phyloP scores from a whole-genome alignment of 2,888 invertebrate species.

The Corythucha ciliata region DNA sequence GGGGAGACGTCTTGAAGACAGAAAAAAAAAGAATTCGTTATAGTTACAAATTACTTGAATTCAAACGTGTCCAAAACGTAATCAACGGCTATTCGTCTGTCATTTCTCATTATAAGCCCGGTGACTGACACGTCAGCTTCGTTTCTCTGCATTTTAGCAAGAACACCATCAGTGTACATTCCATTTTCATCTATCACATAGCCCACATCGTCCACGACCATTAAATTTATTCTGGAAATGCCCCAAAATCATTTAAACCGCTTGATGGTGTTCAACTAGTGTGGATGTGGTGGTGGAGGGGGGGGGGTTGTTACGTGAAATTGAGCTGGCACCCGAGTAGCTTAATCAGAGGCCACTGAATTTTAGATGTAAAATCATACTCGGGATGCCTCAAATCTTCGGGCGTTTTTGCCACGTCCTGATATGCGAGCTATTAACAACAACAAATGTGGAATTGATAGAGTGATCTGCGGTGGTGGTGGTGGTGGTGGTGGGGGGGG shows the following conservation, averaged over 20 bases:
- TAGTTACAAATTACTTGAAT: constrained; percentile 13
- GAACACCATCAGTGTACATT: no score
- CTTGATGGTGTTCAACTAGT: background rate
- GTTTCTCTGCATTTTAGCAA: constrained; percentile 49
- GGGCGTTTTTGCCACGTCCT: no score
- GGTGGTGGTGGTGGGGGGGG: no score
- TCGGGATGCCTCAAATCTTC: no score
- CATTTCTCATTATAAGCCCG: constrained; percentile 49
- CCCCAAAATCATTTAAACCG: background rate
- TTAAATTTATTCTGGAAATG: constrained; percentile 40
- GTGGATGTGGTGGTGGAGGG: no score
- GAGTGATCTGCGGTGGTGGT: no score
- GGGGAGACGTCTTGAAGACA: background rate
- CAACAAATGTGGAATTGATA: no score
- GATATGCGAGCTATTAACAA: no score
- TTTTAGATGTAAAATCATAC: no score
- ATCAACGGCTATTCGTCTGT: constrained; percentile 47
- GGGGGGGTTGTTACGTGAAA: no score
- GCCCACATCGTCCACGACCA: constrained; percentile 46
- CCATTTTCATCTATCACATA: constrained; percentile 49
- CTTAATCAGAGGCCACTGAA: no score
- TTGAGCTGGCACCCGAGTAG: no score
- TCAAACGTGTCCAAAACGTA: constrained; percentile 47
- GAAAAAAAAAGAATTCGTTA: background rate
- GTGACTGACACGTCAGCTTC: constrained; percentile 49